Evolutionary conservation across 2,797 vertebrate genomes (phyloP).

Genomic region (Eutrigla gurnardus): DNA sequence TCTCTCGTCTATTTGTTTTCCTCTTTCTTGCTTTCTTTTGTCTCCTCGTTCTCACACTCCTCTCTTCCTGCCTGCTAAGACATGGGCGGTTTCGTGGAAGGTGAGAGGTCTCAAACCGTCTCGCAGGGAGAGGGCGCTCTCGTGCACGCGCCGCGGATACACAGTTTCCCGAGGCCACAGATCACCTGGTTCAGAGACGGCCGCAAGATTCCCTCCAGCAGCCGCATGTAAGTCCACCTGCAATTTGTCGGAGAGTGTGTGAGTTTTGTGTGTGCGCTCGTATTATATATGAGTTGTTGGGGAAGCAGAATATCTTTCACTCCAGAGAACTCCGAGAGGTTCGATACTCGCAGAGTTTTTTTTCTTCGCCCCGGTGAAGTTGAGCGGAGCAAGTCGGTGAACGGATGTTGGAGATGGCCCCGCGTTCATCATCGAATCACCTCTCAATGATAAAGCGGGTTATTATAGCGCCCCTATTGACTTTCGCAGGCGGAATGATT

Average conservation of each 20-base stretch:
- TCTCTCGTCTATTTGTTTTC: conserved; percentile 14
- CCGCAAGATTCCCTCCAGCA: conserved; percentile 97
- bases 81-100: conserved; percentile 95
- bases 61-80: conserved; percentile 82
- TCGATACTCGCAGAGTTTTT: conserved; percentile 66
- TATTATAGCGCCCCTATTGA: conserved; percentile 83
- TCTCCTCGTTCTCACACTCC: conserved; percentile 16
- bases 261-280: conserved; percentile 11
- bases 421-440: conserved; percentile 76
- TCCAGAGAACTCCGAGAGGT: conserved; percentile 59
- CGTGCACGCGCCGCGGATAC: conserved; percentile 89
- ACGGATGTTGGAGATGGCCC: conserved; percentile 57
- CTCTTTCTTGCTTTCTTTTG: conserved; percentile 4
- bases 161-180: conserved; percentile 96
- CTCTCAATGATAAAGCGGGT: conserved; percentile 79
- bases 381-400: conserved; percentile 73
- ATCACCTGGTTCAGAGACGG: conserved; percentile 99
- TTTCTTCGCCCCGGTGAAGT: conserved; percentile 51
- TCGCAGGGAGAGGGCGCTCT: conserved; percentile 94
- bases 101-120: conserved; percentile 88
- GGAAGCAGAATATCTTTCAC: conserved; percentile 49
- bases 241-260: conserved; percentile 1
- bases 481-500: conserved; percentile 77
- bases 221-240: conserved; percentile 90
- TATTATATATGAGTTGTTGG: conserved; percentile 29